Evolutionary conservation across 2,113 vertebrate species (phyloP).

Genomic region (Picathartes gymnocephalus): DNA sequence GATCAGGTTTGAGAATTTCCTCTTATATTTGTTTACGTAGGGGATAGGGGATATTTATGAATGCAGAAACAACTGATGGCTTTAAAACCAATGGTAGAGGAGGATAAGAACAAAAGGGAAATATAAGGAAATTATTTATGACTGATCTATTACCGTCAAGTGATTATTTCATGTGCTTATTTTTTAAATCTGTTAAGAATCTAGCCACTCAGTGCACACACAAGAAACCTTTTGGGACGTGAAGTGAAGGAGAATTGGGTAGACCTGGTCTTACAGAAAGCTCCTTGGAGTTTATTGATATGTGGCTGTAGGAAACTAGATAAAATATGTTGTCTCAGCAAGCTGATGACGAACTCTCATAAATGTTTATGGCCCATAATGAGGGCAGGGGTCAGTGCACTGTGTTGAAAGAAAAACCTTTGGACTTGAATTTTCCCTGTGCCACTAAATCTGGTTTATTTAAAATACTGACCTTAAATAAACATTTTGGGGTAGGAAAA

Average conservation of each 20-base stretch:
- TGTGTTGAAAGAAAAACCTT: background rate
- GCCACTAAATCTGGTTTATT: background rate
- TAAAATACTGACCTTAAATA: background rate
- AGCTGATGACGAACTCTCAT: background rate
- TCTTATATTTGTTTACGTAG: background rate
- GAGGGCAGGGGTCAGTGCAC: constrained; percentile 1
- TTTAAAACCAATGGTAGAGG: background rate
- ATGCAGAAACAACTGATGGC: background rate
- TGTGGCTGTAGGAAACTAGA: background rate
- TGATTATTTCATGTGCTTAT: background rate
- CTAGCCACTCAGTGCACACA: background rate
- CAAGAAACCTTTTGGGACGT: background rate
- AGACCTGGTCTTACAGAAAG: background rate
- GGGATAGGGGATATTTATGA: background rate
- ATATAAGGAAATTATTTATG: background rate
- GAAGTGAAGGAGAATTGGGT: background rate
- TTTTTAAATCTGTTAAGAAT: background rate
- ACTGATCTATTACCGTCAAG: background rate
- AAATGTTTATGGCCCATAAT: constrained; percentile 45
- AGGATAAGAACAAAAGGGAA: background rate
- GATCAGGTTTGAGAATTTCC: background rate
- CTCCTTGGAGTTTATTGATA: background rate
- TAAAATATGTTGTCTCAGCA: constrained; percentile 47
- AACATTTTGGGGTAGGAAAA: background rate
- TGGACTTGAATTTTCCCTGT: background rate